Evolutionary conservation across 2,797 vertebrate species (phyloP).

Genomic region (Gallinago solitaria): DNA sequence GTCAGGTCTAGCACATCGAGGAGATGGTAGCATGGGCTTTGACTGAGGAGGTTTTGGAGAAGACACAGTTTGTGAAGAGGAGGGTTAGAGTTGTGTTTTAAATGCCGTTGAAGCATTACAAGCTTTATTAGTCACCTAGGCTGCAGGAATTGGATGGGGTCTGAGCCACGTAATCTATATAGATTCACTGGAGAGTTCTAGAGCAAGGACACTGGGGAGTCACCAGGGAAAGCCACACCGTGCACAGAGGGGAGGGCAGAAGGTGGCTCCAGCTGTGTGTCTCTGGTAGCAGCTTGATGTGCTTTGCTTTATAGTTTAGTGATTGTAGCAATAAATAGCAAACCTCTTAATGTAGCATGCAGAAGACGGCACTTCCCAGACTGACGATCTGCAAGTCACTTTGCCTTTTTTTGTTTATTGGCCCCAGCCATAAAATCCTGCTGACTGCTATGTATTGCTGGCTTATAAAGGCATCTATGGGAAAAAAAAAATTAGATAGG

Average conservation of each 20-base stretch:
- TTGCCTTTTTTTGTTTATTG: background rate
- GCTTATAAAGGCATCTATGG: background rate
- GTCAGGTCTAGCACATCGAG: background rate
- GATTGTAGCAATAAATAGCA: background rate
- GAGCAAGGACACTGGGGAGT: background rate
- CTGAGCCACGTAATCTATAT: rapidly evolving
- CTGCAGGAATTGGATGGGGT: background rate
- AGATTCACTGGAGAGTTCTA: background rate
- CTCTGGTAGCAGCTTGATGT: background rate
- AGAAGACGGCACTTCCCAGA: background rate
- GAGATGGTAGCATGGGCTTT: background rate
- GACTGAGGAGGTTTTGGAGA: background rate
- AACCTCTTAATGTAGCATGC: background rate
- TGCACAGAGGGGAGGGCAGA: background rate
- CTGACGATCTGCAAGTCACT: background rate
- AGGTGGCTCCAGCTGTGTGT: background rate
- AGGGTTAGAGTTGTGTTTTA: background rate
- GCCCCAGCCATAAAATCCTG: background rate
- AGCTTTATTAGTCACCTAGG: background rate
- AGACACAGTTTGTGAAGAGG: background rate
- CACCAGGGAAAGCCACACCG: rapidly evolving
- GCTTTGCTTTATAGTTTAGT: background rate
- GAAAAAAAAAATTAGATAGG: background rate
- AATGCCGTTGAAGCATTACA: background rate
- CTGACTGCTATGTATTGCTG: background rate